phyloP scores from a whole-genome alignment of 2,888 invertebrate species.

The Gibbula magus region DNA sequence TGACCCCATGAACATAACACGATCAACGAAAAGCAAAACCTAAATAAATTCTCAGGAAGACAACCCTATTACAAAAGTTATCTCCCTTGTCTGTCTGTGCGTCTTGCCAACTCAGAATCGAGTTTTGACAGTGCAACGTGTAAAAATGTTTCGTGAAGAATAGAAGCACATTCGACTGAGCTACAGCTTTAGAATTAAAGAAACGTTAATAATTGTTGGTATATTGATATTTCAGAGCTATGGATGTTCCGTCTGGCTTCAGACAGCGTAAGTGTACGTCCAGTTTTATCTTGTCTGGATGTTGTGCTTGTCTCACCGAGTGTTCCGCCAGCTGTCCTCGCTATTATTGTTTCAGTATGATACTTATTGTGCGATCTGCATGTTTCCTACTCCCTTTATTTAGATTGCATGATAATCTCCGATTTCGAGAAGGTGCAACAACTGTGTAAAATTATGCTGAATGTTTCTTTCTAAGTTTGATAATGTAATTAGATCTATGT shows the following conservation, averaged over 20 bases:
- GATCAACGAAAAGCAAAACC: too few relatives aligned
- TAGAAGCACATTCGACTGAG: neutral
- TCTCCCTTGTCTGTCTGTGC: slow-evolving; percentile 37
- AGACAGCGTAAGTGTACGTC: slow-evolving; percentile 53
- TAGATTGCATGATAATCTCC: too few relatives aligned
- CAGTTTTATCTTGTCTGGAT: slow-evolving; percentile 40
- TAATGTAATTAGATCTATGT: too few relatives aligned
- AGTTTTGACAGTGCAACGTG: slow-evolving; percentile 13
- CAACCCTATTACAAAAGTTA: neutral
- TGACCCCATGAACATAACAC: too few relatives aligned
- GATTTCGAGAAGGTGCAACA: too few relatives aligned
- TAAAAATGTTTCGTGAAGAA: neutral
- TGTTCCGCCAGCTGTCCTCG: neutral
- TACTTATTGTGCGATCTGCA: too few relatives aligned
- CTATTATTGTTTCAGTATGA: too few relatives aligned
- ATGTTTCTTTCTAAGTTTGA: too few relatives aligned
- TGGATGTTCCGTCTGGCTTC: slow-evolving; percentile 59
- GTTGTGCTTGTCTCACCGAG: slow-evolving; percentile 34
- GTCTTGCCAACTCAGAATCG: slow-evolving; percentile 41
- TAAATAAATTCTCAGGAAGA: too few relatives aligned
- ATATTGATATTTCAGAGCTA: slow-evolving; percentile 20
- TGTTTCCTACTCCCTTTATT: too few relatives aligned
- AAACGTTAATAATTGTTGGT: neutral
- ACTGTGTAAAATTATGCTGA: too few relatives aligned
- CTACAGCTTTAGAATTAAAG: too few relatives aligned